Evolutionary conservation across 2,113 vertebrate genomes (phyloP).

Genomic region (Periophthalmodon schlosseri): DNA sequence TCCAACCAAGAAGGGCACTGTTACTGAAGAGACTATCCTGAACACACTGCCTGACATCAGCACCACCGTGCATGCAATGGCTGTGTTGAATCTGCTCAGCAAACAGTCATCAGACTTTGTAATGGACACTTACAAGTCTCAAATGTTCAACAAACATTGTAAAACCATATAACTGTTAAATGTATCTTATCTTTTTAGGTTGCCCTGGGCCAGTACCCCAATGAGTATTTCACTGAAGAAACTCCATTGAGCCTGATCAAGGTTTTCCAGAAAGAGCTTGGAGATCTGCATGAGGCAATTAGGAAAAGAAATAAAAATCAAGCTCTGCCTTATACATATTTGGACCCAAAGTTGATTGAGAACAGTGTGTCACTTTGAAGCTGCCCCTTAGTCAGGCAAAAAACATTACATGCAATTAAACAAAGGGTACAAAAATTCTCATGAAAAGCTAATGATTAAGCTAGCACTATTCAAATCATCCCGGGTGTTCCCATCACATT

Average conservation of each 20-base stretch:
- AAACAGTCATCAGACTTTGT: slow-evolving; percentile 58
- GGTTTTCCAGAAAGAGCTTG: slow-evolving; percentile 32
- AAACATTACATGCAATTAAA: not conserved
- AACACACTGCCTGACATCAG: slow-evolving; percentile 20
- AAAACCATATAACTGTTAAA: not conserved
- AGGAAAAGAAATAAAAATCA: not conserved
- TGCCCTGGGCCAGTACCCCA: slow-evolving; percentile 21
- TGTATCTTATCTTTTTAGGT: slow-evolving; percentile 10
- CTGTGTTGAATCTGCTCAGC: slow-evolving; percentile 53
- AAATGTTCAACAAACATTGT: not conserved
- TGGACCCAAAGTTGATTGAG: slow-evolving; percentile 14
- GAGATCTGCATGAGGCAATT: not conserved
- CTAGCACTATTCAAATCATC: no score
- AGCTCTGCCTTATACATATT: slow-evolving; percentile 33
- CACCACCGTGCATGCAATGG: slow-evolving; percentile 35
- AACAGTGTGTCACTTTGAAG: slow-evolving; percentile 6
- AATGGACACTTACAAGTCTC: slow-evolving; percentile 15
- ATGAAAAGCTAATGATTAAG: no score
- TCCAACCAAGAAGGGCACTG: slow-evolving; percentile 49
- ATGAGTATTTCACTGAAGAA: slow-evolving; percentile 32
- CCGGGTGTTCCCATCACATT: no score
- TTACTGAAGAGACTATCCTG: slow-evolving; percentile 18
- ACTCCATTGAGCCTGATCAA: slow-evolving; percentile 11
- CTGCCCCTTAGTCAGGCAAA: not conserved
- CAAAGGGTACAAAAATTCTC: no score